A percentile compares a stretch with the other conserved stretches of the same genome.
phyloP scores from a whole-genome alignment of 2,888 invertebrate genomes.

The Malthinus seriepunctatus region DNA sequence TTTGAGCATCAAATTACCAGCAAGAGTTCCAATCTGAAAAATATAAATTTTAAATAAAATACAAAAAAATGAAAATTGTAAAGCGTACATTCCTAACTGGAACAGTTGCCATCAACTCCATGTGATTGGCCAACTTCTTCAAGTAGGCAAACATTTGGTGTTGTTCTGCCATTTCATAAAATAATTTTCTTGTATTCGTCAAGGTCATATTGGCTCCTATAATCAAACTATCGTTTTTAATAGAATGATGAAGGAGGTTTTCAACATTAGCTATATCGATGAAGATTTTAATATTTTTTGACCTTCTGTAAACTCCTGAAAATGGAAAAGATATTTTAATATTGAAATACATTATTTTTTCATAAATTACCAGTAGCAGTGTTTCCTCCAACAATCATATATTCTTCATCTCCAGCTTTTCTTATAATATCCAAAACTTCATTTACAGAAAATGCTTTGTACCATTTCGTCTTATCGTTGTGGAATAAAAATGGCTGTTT shows the following conservation, averaged over 20 bases:
- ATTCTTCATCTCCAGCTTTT: conserved; percentile 54
- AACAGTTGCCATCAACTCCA: conserved; percentile 71
- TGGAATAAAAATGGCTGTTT: background rate
- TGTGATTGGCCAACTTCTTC: conserved; percentile 61
- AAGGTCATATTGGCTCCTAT: conserved; percentile 66
- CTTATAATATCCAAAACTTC: conserved; percentile 59
- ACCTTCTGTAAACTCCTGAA: conserved; percentile 51
- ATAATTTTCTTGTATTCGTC: conserved; percentile 59
- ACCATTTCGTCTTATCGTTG: conserved; percentile 54
- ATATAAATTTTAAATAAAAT: too few relatives aligned
- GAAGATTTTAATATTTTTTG: conserved; percentile 53
- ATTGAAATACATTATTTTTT: background rate
- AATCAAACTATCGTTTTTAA: conserved; percentile 55
- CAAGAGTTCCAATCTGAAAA: conserved; percentile 68
- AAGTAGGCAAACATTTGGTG: conserved; percentile 63
- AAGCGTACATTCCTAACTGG: conserved; percentile 69
- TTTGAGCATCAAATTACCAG: conserved; percentile 73
- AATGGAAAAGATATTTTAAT: conserved; percentile 3
- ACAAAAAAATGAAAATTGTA: conserved; percentile 6
- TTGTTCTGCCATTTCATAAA: conserved; percentile 49
- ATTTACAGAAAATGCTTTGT: conserved; percentile 60
- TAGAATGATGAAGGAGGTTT: conserved; percentile 57
- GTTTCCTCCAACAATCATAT: conserved; percentile 72
- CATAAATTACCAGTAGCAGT: conserved; percentile 70
- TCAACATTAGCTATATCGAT: conserved; percentile 66